Conservation (phyloP, 2,888 invertebrate species). For the Anthoptus insignis region DNA sequence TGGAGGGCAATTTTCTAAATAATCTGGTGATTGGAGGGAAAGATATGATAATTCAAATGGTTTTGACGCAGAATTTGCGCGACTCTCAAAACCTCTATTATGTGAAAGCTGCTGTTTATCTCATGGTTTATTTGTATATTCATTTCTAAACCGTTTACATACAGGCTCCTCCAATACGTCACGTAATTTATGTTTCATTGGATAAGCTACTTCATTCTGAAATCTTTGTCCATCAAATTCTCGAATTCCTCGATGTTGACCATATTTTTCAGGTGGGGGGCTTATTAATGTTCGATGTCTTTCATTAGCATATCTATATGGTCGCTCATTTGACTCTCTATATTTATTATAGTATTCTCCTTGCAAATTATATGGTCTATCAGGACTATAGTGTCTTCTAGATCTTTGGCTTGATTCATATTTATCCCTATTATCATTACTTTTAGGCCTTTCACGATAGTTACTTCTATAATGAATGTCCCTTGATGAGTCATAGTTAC, state of each 20-base stretch:
- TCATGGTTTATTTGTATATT: slow-evolving; percentile 47
- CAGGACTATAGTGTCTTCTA: slow-evolving; percentile 59
- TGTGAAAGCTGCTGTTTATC: slow-evolving; percentile 42
- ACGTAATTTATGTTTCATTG: slow-evolving; percentile 58
- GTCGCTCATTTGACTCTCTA: slow-evolving; percentile 50
- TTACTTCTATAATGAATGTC: slow-evolving; percentile 48
- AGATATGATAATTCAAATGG: slow-evolving; percentile 7
- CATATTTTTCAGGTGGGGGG: slow-evolving; percentile 60
- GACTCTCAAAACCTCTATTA: slow-evolving; percentile 35
- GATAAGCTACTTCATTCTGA: neutral
- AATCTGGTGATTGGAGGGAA: slow-evolving; percentile 70
- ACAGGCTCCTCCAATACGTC: slow-evolving; percentile 62
- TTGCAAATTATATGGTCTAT: slow-evolving; percentile 45
- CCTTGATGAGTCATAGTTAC: slow-evolving; percentile 31
- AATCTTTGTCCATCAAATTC: slow-evolving; percentile 12
- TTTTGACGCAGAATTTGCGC: slow-evolving; percentile 7
- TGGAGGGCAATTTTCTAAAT: slow-evolving; percentile 43
- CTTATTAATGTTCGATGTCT: slow-evolving; percentile 59
- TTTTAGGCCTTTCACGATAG: slow-evolving; percentile 53
- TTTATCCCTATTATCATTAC: slow-evolving; percentile 56
- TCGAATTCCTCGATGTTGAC: slow-evolving; percentile 49
- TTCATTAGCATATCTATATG: slow-evolving; percentile 53
- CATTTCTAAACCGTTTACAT: slow-evolving; percentile 60
- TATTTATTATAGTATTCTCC: slow-evolving; percentile 44
- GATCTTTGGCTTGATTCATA: slow-evolving; percentile 55